Percentiles rank a stretch among this genome's conserved stretches.
These are phyloP conservation scores for Agrypnia vestita DNA, from an alignment of 1,140 invertebrate genomes.

Conservation along the genomic window DNA sequence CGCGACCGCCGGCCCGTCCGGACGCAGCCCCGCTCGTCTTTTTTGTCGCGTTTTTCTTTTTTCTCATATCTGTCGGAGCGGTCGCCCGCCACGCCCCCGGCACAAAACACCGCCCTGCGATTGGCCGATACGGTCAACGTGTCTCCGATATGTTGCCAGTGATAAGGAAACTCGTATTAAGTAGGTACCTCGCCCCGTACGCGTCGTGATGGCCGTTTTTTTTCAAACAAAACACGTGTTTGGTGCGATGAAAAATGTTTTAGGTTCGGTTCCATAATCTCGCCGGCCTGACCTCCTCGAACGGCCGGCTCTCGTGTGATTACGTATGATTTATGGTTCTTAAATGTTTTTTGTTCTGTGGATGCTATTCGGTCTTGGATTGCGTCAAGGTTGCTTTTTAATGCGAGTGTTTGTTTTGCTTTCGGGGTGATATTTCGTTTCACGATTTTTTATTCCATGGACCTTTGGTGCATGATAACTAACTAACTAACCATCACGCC, in stretches of 20 bases:
- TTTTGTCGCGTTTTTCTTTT: constrained; percentile 48
- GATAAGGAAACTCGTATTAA: constrained; percentile 50
- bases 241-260: constrained; percentile 47
- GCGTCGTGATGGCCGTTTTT: constrained; percentile 33
- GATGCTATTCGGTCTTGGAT: constrained; percentile 1
- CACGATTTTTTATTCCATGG: too few relatives aligned
- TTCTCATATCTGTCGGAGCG: constrained; percentile 32
- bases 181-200: constrained; percentile 33
- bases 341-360: constrained; percentile 47
- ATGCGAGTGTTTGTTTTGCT: not conserved
- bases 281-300: constrained; percentile 36
- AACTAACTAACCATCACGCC: too few relatives aligned
- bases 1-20: not conserved
- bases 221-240: constrained; percentile 33
- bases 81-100: constrained; percentile 50
- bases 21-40: constrained; percentile 27
- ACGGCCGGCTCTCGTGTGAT: constrained; percentile 43
- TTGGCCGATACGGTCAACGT: constrained; percentile 61
- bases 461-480: too few relatives aligned
- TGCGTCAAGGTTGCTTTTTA: constrained; percentile 1
- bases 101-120: constrained; percentile 55
- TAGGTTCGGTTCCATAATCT: constrained; percentile 52
- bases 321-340: constrained; percentile 56
- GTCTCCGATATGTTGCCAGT: constrained; percentile 57
- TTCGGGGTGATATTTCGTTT: too few relatives aligned